A percentile compares a stretch with the other conserved stretches of the same genome.
phyloP scores from a whole-genome alignment of 2,888 invertebrate genomes.

The Phlogophora meticulosa region DNA sequence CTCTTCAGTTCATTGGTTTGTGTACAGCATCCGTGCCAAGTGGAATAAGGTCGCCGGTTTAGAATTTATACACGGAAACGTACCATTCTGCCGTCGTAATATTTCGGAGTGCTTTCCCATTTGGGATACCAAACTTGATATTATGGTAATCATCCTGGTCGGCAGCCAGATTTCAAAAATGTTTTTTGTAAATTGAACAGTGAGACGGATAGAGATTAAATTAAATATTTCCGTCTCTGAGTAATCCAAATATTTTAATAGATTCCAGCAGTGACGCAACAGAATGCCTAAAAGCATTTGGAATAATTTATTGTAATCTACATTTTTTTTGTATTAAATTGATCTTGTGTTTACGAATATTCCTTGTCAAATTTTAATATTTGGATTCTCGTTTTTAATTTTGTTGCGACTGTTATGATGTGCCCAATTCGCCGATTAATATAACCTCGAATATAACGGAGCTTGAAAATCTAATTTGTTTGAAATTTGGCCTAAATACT shows the following conservation, averaged over 20 bases:
- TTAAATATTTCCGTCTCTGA: conserved; percentile 7
- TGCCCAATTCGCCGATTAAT: not conserved
- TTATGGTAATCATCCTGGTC: conserved; percentile 22
- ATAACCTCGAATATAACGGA: no score
- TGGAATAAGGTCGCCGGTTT: conserved; percentile 1
- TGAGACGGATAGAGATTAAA: conserved; percentile 11
- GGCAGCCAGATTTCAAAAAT: conserved; percentile 7
- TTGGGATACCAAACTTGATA: conserved; percentile 1
- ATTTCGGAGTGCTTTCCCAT: conserved; percentile 7
- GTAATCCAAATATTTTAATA: conserved; percentile 19
- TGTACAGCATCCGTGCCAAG: conserved; percentile 10
- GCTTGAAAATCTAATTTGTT: no score
- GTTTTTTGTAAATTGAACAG: not conserved
- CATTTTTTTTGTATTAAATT: conserved; percentile 15
- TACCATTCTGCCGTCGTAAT: conserved; percentile 9
- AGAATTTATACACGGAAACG: conserved; percentile 17
- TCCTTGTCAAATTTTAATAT: not conserved
- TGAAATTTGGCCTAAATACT: not conserved
- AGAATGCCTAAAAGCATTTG: conserved; percentile 23
- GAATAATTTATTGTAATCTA: conserved; percentile 20
- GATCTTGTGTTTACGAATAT: not conserved
- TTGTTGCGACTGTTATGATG: not conserved
- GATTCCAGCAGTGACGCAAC: conserved; percentile 29
- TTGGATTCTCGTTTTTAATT: not conserved
- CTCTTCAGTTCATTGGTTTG: conserved; percentile 6